A percentile compares a stretch with the other conserved stretches of the same genome.
Evolutionary conservation across 2,113 vertebrate species (phyloP).

Genomic region (Poeciliopsis occidentalis): DNA sequence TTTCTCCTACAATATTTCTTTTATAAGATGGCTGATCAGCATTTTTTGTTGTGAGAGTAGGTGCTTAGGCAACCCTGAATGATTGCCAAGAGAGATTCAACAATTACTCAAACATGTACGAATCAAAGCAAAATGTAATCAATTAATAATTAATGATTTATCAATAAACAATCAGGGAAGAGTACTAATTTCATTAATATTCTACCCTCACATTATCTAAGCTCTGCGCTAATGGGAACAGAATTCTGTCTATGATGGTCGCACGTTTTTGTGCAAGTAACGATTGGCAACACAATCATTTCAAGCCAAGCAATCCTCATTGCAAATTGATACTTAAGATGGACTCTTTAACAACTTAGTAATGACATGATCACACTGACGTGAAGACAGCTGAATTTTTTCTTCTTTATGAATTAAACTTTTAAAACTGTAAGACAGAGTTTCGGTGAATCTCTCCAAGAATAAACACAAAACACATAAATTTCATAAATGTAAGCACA

Average conservation of each 20-base stretch:
- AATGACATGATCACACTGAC: neutral
- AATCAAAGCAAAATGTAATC: too few relatives aligned
- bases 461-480: conserved; percentile 10
- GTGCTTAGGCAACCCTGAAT: too few relatives aligned
- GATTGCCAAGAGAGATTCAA: too few relatives aligned
- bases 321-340: neutral
- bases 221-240: too few relatives aligned
- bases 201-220: too few relatives aligned
- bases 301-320: neutral
- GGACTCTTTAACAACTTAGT: neutral
- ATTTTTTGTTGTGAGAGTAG: too few relatives aligned
- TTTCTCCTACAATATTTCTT: too few relatives aligned
- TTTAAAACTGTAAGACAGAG: neutral
- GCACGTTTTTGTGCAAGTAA: neutral
- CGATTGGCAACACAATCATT: neutral
- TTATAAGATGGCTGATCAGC: too few relatives aligned
- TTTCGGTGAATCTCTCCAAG: neutral
- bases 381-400: neutral
- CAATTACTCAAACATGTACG: too few relatives aligned
- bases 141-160: too few relatives aligned
- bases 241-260: neutral
- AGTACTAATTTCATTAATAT: too few relatives aligned
- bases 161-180: too few relatives aligned
- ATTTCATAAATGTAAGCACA: conserved; percentile 35
- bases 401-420: neutral